Percentiles rank a stretch among this genome's conserved stretches.
Conservation (phyloP, 1,140 invertebrate species). For the Vanessa tameamea region DNA sequence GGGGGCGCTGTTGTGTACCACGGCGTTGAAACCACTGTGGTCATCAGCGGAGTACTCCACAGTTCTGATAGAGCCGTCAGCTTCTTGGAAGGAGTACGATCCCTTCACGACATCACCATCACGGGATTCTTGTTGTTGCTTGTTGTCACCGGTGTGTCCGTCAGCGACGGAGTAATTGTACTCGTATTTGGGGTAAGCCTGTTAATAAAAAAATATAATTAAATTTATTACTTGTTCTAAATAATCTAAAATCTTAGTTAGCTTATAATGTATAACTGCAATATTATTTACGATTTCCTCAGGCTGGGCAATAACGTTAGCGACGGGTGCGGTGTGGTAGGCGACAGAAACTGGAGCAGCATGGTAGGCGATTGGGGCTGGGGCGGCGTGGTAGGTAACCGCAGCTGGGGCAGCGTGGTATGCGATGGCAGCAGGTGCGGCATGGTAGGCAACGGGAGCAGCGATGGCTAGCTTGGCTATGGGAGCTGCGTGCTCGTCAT, state of each 20-base stretch:
- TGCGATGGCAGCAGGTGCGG: slow-evolving; percentile 42
- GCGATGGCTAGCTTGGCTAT: slow-evolving; percentile 2
- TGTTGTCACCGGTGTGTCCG: slow-evolving; percentile 29
- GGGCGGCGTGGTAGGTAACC: slow-evolving; percentile 44
- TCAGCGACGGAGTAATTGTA: slow-evolving; percentile 78
- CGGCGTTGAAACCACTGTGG: slow-evolving; percentile 40
- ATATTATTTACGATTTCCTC: slow-evolving; percentile 55
- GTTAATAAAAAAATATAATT: not conserved
- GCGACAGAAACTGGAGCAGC: slow-evolving; percentile 40
- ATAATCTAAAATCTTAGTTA: no score
- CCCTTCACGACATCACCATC: slow-evolving; percentile 81
- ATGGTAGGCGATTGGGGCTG: slow-evolving; percentile 26
- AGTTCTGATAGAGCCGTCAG: slow-evolving; percentile 81
- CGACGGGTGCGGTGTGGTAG: slow-evolving; percentile 41
- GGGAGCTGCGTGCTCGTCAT: no score
- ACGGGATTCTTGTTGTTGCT: slow-evolving; percentile 74
- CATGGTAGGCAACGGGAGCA: slow-evolving; percentile 44
- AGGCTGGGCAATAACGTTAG: slow-evolving; percentile 45
- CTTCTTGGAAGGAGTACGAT: slow-evolving; percentile 80
- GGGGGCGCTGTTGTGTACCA: slow-evolving; percentile 78
- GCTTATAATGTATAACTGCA: no score
- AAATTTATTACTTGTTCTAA: not conserved
- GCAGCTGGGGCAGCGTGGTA: slow-evolving; percentile 46
- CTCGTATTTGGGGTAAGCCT: slow-evolving; percentile 73
- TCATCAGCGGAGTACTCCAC: slow-evolving; percentile 52